Evolutionary conservation across 1,140 invertebrate species (phyloP).

Genomic region (Hydropsyche tenuis): DNA sequence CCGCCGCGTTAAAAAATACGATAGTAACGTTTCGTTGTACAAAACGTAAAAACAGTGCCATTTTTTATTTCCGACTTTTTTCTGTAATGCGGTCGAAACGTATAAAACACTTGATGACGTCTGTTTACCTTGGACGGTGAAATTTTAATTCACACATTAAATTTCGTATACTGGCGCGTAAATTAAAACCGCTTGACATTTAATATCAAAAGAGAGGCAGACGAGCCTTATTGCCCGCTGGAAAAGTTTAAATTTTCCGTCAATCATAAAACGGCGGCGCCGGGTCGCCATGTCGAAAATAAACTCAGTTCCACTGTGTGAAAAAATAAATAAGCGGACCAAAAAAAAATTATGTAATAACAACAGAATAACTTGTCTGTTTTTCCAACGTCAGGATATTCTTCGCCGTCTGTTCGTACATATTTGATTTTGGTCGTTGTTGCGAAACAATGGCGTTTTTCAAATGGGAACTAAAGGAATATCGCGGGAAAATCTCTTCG

Average conservation of each 20-base stretch:
- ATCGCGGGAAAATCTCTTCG: background rate
- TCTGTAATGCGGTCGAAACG: conserved; percentile 1
- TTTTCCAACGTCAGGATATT: background rate
- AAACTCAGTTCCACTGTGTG: conserved; percentile 24
- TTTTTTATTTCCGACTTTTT: background rate
- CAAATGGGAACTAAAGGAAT: background rate
- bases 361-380: background rate
- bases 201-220: conserved; percentile 21
- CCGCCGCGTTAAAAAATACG: background rate
- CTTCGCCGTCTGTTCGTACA: background rate
- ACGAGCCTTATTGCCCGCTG: conserved; percentile 22
- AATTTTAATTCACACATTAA: conserved; percentile 34
- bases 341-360: conserved; percentile 4
- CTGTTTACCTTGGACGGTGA: conserved; percentile 24
- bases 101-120: conserved; percentile 26
- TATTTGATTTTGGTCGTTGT: background rate
- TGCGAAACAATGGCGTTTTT: background rate
- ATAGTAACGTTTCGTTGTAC: background rate
- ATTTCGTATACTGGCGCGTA: conserved; percentile 15
- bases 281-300: conserved; percentile 26
- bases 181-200: conserved; percentile 38
- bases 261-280: conserved; percentile 39
- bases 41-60: conserved; percentile 2
- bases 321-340: conserved; percentile 24
- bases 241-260: conserved; percentile 39